Percentiles rank a stretch among this genome's conserved stretches.
phyloP scores from a whole-genome alignment of 1,140 invertebrate genomes.

The Brachionus manjavacas region DNA sequence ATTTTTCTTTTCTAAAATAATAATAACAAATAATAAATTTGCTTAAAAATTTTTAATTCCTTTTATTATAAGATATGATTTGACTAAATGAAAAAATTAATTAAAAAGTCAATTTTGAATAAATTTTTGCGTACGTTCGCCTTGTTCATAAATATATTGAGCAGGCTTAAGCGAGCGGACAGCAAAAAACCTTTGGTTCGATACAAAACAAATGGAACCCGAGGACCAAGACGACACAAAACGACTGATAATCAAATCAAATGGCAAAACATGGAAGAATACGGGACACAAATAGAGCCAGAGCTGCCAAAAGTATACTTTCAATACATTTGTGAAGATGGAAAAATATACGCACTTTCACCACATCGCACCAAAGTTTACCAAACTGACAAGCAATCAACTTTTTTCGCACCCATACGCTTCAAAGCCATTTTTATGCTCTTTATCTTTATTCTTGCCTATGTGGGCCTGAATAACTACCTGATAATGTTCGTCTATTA shows the following conservation, averaged over 20 bases:
- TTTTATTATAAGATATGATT: background rate
- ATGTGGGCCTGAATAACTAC: background rate
- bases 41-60: background rate
- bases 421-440: background rate
- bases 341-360: background rate
- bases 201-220: background rate
- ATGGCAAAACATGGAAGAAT: background rate
- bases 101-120: conserved; percentile 33
- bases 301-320: background rate
- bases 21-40: no score
- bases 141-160: background rate
- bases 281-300: background rate
- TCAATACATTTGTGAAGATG: conserved; percentile 19
- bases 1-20: no score
- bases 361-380: background rate
- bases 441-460: background rate
- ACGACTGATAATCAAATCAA: background rate
- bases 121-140: background rate
- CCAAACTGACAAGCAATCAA: background rate
- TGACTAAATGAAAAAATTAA: conserved; percentile 18
- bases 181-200: background rate
- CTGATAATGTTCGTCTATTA: conserved; percentile 21
- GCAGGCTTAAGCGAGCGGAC: background rate
- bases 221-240: background rate
- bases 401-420: background rate